Evolutionary conservation across 2,797 vertebrate species (phyloP).

Genomic region (Borostomias antarcticus): DNA sequence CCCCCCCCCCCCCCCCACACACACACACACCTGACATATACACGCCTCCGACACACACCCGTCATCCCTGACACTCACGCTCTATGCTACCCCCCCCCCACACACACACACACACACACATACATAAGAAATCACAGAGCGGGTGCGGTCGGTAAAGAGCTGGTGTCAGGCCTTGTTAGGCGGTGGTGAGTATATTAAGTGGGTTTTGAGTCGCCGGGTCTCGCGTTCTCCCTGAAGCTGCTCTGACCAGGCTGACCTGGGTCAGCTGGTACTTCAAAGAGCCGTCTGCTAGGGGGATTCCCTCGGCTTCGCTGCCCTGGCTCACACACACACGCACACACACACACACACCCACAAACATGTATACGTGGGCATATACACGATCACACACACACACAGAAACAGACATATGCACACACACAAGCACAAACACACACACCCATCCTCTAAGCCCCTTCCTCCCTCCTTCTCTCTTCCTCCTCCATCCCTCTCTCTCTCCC

Average conservation of each 20-base stretch:
- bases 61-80: slow-evolving; percentile 41
- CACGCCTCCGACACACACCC: slow-evolving; percentile 36
- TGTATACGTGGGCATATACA: background rate
- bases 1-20: slow-evolving; percentile 52
- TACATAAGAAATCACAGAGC: slow-evolving; percentile 7
- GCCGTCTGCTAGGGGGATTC: slow-evolving; percentile 4
- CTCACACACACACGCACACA: background rate
- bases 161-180: slow-evolving; percentile 27
- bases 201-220: slow-evolving; percentile 15
- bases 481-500: slow-evolving; percentile 10
- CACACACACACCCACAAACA: background rate
- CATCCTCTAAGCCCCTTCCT: slow-evolving; percentile 9
- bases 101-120: slow-evolving; percentile 32
- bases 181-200: slow-evolving; percentile 31
- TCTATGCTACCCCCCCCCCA: slow-evolving; percentile 16
- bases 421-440: background rate
- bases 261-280: slow-evolving; percentile 52
- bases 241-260: slow-evolving; percentile 25
- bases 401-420: slow-evolving; percentile 8
- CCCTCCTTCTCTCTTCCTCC: background rate
- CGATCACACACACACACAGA: slow-evolving; percentile 15
- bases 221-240: slow-evolving; percentile 24
- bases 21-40: slow-evolving; percentile 26
- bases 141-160: slow-evolving; percentile 31
- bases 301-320: background rate